Percentiles rank a stretch among this genome's conserved stretches.
These are phyloP conservation scores for Theretra japonica DNA, from an alignment of 2,888 invertebrate genomes.

Conservation along the genomic window DNA sequence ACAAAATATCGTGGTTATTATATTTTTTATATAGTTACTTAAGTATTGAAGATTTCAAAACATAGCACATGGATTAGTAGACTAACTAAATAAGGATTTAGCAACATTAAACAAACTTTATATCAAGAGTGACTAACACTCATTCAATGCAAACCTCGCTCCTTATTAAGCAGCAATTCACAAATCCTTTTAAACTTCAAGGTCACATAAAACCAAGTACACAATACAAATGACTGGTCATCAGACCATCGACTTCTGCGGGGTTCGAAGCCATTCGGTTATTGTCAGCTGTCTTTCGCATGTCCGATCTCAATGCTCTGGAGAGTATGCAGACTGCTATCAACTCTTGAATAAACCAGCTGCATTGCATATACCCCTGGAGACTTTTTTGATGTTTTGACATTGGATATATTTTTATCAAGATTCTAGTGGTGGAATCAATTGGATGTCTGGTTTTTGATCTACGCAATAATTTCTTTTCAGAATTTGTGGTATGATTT, in stretches of 20 bases:
- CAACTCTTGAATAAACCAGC: neutral
- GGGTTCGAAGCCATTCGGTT: neutral
- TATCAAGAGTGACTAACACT: neutral
- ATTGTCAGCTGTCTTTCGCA: constrained; percentile 2
- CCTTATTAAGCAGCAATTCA: neutral
- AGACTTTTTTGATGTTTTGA: neutral
- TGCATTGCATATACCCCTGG: neutral
- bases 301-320: neutral
- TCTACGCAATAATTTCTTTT: too few species aligned
- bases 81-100: neutral
- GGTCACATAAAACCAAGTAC: neutral
- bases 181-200: neutral
- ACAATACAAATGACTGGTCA: neutral
- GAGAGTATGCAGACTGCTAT: neutral
- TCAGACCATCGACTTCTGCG: neutral
- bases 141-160: neutral
- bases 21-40: too few species aligned
- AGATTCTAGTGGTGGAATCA: neutral
- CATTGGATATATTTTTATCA: neutral
- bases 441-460: too few species aligned
- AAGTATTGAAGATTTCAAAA: too few species aligned
- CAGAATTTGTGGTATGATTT: too few species aligned
- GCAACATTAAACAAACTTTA: neutral
- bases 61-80: too few species aligned
- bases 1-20: too few species aligned